Evolutionary conservation across 2,888 invertebrate species (phyloP).

Genomic region (Hymenopus coronatus): DNA sequence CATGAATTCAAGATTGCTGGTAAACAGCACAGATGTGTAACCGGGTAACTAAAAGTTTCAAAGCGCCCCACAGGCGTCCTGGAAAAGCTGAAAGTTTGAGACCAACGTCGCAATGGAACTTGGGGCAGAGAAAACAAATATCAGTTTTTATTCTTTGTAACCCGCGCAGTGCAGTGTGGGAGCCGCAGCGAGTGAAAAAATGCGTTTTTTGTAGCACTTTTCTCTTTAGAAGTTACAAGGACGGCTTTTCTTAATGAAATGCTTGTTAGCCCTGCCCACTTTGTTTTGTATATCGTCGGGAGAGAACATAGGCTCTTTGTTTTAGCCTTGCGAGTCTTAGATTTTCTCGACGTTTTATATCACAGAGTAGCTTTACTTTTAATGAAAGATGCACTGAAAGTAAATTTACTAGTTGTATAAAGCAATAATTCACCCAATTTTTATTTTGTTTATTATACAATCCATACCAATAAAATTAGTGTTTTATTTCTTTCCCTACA

Average conservation of each 20-base stretch:
- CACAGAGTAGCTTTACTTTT: neutral
- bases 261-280: neutral
- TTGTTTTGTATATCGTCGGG: neutral
- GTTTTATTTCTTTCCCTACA: too few species aligned
- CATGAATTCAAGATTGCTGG: neutral
- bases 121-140: neutral
- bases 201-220: neutral
- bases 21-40: neutral
- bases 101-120: neutral
- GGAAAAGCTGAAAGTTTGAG: neutral
- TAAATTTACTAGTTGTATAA: too few species aligned
- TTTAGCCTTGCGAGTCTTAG: too few species aligned
- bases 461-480: too few species aligned
- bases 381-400: too few species aligned
- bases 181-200: neutral
- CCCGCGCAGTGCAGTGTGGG: neutral
- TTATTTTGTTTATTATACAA: too few species aligned
- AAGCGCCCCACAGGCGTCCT: neutral
- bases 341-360: neutral
- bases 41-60: neutral
- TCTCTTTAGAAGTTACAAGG: neutral
- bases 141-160: neutral
- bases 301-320: neutral
- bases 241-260: neutral
- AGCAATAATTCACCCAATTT: too few species aligned